A percentile compares a stretch with the other conserved stretches of the same genome.
These are phyloP conservation scores for Semicossyphus pulcher DNA, from an alignment of 2,113 vertebrate genomes.

Conservation along the genomic window DNA sequence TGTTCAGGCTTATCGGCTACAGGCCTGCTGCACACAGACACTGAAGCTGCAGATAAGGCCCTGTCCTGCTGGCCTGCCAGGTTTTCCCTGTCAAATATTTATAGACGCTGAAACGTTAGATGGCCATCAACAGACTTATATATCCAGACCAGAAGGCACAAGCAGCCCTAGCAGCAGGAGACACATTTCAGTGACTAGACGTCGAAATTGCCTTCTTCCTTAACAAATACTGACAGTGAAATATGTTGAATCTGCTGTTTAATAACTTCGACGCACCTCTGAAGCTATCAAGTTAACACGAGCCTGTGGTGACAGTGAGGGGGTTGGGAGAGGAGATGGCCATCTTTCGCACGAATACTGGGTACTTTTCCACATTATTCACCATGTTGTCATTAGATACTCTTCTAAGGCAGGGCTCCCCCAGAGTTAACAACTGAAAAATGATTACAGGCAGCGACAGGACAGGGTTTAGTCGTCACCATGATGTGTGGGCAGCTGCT, in stretches of 20 bases:
- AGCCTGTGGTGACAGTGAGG: constrained; percentile 25
- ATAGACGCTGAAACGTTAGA: constrained; percentile 81
- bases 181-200: constrained; percentile 13
- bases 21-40: constrained; percentile 43
- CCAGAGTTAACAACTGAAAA: background rate
- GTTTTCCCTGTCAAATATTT: constrained; percentile 81
- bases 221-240: background rate
- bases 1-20: constrained; percentile 47
- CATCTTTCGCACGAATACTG: constrained; percentile 43
- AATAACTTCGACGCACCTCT: constrained; percentile 32
- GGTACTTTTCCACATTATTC: constrained; percentile 62
- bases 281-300: constrained; percentile 22
- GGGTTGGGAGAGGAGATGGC: constrained; percentile 28
- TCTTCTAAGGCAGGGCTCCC: background rate
- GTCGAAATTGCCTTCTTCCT: background rate
- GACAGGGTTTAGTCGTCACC: background rate
- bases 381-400: constrained; percentile 37
- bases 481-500: constrained; percentile 31
- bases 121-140: constrained; percentile 62
- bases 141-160: constrained; percentile 25
- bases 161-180: constrained; percentile 4
- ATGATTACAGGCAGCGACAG: background rate
- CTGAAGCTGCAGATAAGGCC: constrained; percentile 64
- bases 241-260: background rate
- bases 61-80: constrained; percentile 60